Percentiles rank a stretch among this genome's conserved stretches.
Conservation (phyloP, 2,797 vertebrate species). For the Sebastes kiyomatsui region DNA sequence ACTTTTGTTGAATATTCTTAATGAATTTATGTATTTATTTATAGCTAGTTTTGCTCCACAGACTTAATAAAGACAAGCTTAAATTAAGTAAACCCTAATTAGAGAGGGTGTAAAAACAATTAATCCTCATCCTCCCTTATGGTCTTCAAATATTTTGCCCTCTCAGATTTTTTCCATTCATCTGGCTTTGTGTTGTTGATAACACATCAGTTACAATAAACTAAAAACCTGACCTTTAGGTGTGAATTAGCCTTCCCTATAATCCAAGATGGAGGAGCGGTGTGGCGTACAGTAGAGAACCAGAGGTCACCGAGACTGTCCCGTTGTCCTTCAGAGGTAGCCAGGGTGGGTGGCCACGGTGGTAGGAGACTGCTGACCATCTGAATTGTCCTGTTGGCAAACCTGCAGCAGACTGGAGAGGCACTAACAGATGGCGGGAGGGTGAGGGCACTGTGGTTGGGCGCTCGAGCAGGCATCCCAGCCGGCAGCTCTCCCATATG, state of each 20-base stretch:
- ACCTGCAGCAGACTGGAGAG: conserved; percentile 76
- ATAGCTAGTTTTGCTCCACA: neutral
- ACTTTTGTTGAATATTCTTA: neutral
- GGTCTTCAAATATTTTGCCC: neutral
- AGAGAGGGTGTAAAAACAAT: neutral
- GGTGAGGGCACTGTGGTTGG: conserved; percentile 83
- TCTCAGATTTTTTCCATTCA: neutral
- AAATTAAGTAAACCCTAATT: neutral
- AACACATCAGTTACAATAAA: neutral
- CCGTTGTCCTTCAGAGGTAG: conserved; percentile 81
- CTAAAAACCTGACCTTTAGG: neutral
- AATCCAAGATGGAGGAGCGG: conserved; percentile 23
- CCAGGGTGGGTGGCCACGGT: conserved; percentile 69
- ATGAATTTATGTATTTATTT: neutral
- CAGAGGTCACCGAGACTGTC: conserved; percentile 77
- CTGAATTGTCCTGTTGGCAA: conserved; percentile 82
- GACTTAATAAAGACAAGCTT: neutral
- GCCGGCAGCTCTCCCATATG: conserved; percentile 85
- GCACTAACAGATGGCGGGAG: conserved; percentile 84
- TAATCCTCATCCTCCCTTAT: neutral
- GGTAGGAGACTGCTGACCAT: conserved; percentile 83
- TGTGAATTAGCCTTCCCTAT: conserved; percentile 3
- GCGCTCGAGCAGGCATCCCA: conserved; percentile 81
- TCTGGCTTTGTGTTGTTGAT: neutral
- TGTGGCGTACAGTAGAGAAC: conserved; percentile 29